Conservation (phyloP, 2,113 vertebrate species). For the Nicator chloris region DNA sequence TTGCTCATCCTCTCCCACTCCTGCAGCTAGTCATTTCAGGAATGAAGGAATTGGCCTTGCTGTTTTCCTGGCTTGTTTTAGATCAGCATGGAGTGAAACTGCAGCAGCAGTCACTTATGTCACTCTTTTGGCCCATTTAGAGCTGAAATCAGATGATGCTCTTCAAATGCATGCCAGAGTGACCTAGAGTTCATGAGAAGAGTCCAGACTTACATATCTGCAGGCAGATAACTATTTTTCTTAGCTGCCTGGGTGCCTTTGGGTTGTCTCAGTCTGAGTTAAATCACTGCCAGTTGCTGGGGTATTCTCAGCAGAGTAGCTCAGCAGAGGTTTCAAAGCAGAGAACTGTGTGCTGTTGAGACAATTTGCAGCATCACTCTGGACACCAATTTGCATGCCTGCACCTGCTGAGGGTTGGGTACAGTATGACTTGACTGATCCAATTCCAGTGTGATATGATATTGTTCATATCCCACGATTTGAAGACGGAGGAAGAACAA, state of each 20-base stretch:
- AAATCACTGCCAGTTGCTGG: neutral
- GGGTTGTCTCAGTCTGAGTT: neutral
- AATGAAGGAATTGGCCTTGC: neutral
- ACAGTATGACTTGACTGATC: neutral
- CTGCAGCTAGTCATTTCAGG: neutral
- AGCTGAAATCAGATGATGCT: neutral
- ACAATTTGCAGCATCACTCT: neutral
- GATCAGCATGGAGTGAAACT: neutral
- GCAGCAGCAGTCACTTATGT: neutral
- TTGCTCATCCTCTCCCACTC: slow-evolving; percentile 44
- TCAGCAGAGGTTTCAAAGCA: neutral
- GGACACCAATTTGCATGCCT: neutral
- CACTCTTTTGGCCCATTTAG: slow-evolving; percentile 3
- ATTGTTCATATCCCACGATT: neutral
- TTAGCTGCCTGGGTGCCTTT: neutral
- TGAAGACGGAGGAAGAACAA: neutral
- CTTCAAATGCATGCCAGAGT: neutral
- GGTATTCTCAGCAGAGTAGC: neutral
- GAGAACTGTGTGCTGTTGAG: neutral
- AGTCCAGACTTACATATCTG: neutral
- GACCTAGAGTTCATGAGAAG: neutral
- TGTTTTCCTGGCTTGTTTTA: slow-evolving; percentile 21
- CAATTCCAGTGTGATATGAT: neutral
- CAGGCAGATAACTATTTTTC: neutral
- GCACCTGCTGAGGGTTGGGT: neutral